Evolutionary conservation across 2,113 vertebrate genomes (phyloP), one percentile per base, ranked within the genome.

Genomic region (Mohoua ochrocephala): DNA sequence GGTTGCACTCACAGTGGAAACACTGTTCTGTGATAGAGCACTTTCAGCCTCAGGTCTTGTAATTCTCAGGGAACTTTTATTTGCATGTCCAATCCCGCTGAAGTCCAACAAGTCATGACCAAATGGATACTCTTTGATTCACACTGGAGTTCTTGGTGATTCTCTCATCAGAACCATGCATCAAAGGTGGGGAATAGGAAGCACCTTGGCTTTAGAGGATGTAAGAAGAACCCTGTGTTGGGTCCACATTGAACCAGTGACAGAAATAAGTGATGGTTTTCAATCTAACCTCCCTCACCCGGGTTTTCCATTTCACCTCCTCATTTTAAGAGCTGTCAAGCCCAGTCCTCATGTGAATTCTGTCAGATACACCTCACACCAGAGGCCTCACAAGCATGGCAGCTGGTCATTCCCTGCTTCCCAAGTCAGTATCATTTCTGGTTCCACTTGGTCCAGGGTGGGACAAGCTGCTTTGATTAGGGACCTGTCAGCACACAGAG

Each of bases 351-450:
- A 4, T 10, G 18, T 9, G 45, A 71, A 47, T 73, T 71, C 52
- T 68, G 26, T 20, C 47, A 75, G 56, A 42, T 41, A 22, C 13
- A 30, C 10, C n/a, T 79, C 2, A 0, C 13, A 37, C 30, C 1
- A 50, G 31, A 88, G 35, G 18, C 7, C n/a, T 22, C 44, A 13
- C 15, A 47, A 9, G 5, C 0, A 0, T 1, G 9, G 42, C 52
- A 81, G 42, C 27, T 37, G 81, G 17, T n/a, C 26, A 8, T 18
- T 8, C 9, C 14, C 35, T 70, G 39, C 47, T 89, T 41, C 35
- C 59, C 52, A 56, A 56, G 39, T 41, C 81, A 28, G 4, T 33
- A 31, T 4, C 15, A 11, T n/a, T 70, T 53, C 53, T 91, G 47
- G 28, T 49, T 41, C 60, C 41, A 37, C 22, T 15, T 13, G 15